Evolutionary conservation across 2,888 invertebrate genomes (phyloP), one percentile per base, ranked within the genome.

Genomic region (Gonocerus acuteangulatus): DNA sequence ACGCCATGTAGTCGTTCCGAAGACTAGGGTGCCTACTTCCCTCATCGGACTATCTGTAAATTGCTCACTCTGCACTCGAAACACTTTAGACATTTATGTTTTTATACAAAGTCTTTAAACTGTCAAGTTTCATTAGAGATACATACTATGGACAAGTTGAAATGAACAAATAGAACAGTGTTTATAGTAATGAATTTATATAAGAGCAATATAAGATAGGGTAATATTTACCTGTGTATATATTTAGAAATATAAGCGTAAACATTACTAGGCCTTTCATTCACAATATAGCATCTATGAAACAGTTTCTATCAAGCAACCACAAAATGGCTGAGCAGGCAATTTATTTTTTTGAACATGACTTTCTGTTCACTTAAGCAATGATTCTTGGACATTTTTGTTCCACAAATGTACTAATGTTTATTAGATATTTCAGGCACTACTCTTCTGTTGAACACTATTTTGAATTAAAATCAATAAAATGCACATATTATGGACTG

Each of bases 61-160:
- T 67, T 67, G 67, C 67, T 67, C 67, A 67, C 67, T 67, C 67
- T 66, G 67, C 67, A 64, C 57, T 61, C 58, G 45, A 58, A 49
- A 60, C 54, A 54, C 42, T 39, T 56, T 57, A 47, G 57, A 63
- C 42, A 60, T 61, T 61, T 56, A 49, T 56, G 42, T 61, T 63
- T 56, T 48, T 54, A 54, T 54, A 42, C 39, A 54, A 23, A 51
- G 19, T 51, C 34, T n/a, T n/a, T 54, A 39, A 39, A 54, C 19
- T 19, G 22, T 23, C 2, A 54, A 42, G 39, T 42, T 54, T 22
- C 22, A 42, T 22, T 42, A 21, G 39, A 23, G 19, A 54, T 23
- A 54, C 39, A n/a, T 39, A 54, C 16, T 42, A 42, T 42, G 42
- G 42, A 42, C 54, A 42, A 54, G 11, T 54, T 11, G 21, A 54